phyloP scores from a whole-genome alignment of 2,113 vertebrate species.

The Megaptera novaeangliae region DNA sequence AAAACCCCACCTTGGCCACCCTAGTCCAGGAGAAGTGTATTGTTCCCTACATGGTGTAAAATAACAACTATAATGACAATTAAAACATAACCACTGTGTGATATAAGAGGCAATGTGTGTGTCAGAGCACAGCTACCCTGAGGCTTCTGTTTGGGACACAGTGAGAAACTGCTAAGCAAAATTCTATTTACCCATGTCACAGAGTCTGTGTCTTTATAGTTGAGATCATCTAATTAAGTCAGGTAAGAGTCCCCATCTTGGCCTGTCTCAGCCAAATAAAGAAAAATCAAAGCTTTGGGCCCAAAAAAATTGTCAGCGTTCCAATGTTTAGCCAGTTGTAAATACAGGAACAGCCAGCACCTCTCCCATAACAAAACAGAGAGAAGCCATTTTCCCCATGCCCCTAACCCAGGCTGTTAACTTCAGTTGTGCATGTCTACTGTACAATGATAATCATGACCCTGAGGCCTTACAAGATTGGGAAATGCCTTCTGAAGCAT shows the following conservation, averaged over 20 bases:
- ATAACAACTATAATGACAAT: neutral
- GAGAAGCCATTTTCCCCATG: neutral
- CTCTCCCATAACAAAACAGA: neutral
- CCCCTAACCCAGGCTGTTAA: neutral
- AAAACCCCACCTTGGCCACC: neutral
- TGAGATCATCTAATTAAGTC: constrained; percentile 50
- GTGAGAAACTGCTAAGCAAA: constrained; percentile 26
- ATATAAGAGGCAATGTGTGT: neutral
- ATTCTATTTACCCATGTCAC: constrained; percentile 6
- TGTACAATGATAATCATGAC: constrained; percentile 32
- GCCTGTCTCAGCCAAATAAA: constrained; percentile 40
- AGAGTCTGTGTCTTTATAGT: constrained; percentile 1
- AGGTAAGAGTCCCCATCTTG: constrained; percentile 10
- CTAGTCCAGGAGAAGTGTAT: neutral
- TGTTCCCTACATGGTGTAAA: neutral
- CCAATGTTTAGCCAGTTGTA: constrained; percentile 32
- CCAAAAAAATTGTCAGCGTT: neutral
- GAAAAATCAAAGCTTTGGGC: constrained; percentile 54
- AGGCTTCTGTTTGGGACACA: neutral
- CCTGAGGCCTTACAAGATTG: constrained; percentile 56
- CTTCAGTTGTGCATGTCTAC: neutral
- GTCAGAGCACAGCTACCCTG: neutral
- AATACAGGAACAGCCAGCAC: constrained; percentile 33
- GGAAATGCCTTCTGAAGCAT: constrained; percentile 60
- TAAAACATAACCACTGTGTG: neutral